Evolutionary conservation across 2,113 vertebrate species (phyloP), one percentile per base, ranked within the genome.

Genomic region (Raphicerus campestris): DNA sequence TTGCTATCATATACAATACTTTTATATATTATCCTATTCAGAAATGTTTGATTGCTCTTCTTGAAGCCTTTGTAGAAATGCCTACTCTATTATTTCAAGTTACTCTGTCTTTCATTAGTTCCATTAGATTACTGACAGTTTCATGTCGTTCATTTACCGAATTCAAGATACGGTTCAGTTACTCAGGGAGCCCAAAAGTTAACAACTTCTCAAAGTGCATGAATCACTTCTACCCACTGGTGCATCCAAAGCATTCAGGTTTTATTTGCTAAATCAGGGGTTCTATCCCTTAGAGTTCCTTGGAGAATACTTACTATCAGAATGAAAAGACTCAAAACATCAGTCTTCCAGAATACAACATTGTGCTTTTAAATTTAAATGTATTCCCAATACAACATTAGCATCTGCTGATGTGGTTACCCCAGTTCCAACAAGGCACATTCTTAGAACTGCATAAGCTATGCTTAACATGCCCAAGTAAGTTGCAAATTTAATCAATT

Each of bases 261-360:
- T 91, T 96, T 93, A 63, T 89, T 88, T 81, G 39, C 47, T 89
- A 63, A 56, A 86, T 81, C 55, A 58, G 58, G 8, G 63, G 7
- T 95, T 89, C 45, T 91, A 61, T 35, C 5, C 20, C 20, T 90
- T 91, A 93, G 93, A 66, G n/a, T 93, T 91, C 70, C 58, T 88
- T 91, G 53, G 35, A 80, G 35, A 58, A 89, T 81, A 58, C 70
- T 86, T n/a, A n/a, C n/a, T n/a, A 11, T 93, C 32, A 88, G 32
- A 93, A 92, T 61, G 66, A 85, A 87, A 83, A 81, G 60, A 93
- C 39, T 93, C 45, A 95, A 93, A 96, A 81, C 42, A 91, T 26
- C 75, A 51, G 15, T 70, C 90, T 95, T 91, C 42, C 9, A 90
- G 73, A 88, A 84, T 45, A 47, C 60, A 81, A 60, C 45, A 19